Percentiles rank a stretch among this genome's conserved stretches.
These are phyloP conservation scores for Laodelphax striatellus DNA, from an alignment of 1,140 invertebrate genomes.

Conservation along the genomic window DNA sequence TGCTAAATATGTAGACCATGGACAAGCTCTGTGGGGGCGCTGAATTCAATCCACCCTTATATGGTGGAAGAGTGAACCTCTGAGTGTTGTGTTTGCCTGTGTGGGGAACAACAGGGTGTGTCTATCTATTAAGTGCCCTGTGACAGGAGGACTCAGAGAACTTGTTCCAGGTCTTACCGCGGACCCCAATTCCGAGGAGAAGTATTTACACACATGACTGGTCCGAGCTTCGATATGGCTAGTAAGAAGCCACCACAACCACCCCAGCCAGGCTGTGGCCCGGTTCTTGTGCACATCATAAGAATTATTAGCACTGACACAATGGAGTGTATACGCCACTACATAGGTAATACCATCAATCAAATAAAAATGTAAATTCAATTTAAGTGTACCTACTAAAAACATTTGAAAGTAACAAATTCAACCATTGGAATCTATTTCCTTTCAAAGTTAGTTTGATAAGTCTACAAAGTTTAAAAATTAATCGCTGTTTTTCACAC, in stretches of 20 bases:
- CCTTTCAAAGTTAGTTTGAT: too few species aligned
- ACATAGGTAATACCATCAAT: conserved; percentile 66
- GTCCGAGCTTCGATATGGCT: conserved; percentile 75
- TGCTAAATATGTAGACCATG: conserved; percentile 87
- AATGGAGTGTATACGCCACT: conserved; percentile 81
- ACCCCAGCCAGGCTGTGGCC: conserved; percentile 79
- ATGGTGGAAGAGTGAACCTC: conserved; percentile 70
- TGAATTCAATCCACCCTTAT: conserved; percentile 85
- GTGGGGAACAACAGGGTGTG: conserved; percentile 90
- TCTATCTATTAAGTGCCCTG: conserved; percentile 85
- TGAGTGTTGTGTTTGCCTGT: conserved; percentile 87
- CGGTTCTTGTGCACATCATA: conserved; percentile 80
- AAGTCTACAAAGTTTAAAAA: too few species aligned
- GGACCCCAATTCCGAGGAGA: conserved; percentile 91
- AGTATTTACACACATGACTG: conserved; percentile 94
- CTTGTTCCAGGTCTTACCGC: conserved; percentile 83
- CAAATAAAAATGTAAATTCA: too few species aligned
- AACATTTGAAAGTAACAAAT: too few species aligned
- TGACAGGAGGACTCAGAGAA: conserved; percentile 60
- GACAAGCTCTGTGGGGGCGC: conserved; percentile 86
- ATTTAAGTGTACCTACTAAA: too few species aligned
- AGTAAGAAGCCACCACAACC: too few species aligned
- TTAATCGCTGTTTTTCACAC: too few species aligned
- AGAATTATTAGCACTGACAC: conserved; percentile 73
- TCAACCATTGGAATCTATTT: too few species aligned